Percentiles rank a stretch among this genome's conserved stretches.
These are phyloP conservation scores for Caenorhabditis auriculariae DNA, from an alignment of 2,888 invertebrate genomes.

Conservation along the genomic window DNA sequence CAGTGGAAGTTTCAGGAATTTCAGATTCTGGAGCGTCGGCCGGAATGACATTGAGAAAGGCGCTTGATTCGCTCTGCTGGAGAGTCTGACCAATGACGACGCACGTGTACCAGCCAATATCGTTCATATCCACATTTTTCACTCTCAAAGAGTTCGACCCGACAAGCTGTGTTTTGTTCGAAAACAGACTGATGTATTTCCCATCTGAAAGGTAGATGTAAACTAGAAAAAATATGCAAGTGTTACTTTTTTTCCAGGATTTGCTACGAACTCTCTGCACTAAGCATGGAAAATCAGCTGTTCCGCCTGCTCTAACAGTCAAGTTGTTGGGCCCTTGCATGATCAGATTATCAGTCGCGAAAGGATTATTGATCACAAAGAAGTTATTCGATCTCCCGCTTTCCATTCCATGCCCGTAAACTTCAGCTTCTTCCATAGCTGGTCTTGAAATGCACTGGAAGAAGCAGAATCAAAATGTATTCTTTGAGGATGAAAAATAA, in stretches of 20 bases:
- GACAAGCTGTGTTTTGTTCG: slow-evolving; percentile 8
- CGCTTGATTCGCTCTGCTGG: slow-evolving; percentile 17
- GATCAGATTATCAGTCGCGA: slow-evolving; percentile 20
- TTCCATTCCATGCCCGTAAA: slow-evolving; percentile 57
- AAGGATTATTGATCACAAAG: slow-evolving; percentile 20
- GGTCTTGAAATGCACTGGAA: slow-evolving; percentile 59
- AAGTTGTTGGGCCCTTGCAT: slow-evolving; percentile 39
- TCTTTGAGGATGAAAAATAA: slow-evolving; percentile 11
- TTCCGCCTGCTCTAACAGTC: slow-evolving; percentile 31
- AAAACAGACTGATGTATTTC: slow-evolving; percentile 4
- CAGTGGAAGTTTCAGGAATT: slow-evolving; percentile 18
- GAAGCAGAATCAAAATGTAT: background rate
- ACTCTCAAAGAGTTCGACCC: slow-evolving; percentile 43
- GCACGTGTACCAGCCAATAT: slow-evolving; percentile 54
- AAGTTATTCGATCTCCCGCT: slow-evolving; percentile 44
- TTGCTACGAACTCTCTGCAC: slow-evolving; percentile 28
- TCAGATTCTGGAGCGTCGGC: slow-evolving; percentile 8
- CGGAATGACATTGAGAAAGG: slow-evolving; percentile 34
- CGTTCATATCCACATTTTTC: slow-evolving; percentile 18
- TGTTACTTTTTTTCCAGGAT: slow-evolving; percentile 38
- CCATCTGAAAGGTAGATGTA: slow-evolving; percentile 16
- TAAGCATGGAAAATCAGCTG: slow-evolving; percentile 31
- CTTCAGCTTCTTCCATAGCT: slow-evolving; percentile 61
- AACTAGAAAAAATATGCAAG: slow-evolving; percentile 6
- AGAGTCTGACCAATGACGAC: slow-evolving; percentile 26